Conservation (phyloP, 1,140 invertebrate genomes). For the Pseudobourletiella spinata region DNA sequence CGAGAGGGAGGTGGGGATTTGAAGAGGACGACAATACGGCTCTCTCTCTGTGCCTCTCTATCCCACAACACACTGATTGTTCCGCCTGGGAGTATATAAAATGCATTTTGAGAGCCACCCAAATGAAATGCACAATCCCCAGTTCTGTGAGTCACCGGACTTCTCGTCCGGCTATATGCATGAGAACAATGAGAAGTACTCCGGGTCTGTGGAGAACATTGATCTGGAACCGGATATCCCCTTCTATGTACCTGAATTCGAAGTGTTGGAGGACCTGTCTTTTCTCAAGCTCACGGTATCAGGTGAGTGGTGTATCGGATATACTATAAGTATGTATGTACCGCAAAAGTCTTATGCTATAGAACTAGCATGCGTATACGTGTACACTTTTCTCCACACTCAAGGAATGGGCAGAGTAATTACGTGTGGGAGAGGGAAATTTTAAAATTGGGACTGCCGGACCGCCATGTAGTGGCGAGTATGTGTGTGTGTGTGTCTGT, state of each 20-base stretch:
- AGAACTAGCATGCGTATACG: not conserved
- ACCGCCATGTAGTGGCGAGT: too few relatives aligned
- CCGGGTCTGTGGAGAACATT: not conserved
- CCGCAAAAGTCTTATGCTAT: too few relatives aligned
- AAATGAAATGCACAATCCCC: not conserved
- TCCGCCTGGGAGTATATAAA: not conserved
- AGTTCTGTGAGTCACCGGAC: conserved; percentile 10
- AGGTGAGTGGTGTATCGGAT: too few relatives aligned
- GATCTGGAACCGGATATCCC: conserved; percentile 4
- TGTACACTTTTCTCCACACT: not conserved
- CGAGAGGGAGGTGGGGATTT: not conserved
- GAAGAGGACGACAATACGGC: not conserved
- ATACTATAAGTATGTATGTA: too few relatives aligned
- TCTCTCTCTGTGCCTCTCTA: not conserved
- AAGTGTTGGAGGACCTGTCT: not conserved
- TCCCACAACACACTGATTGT: too few relatives aligned
- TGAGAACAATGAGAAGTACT: conserved; percentile 4
- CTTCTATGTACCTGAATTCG: conserved; percentile 8
- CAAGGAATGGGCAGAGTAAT: not conserved
- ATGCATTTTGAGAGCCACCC: conserved; percentile 4
- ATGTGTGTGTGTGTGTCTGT: too few relatives aligned
- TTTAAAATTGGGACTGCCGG: not conserved
- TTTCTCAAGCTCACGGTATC: conserved; percentile 1
- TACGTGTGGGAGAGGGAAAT: not conserved
- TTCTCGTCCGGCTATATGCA: conserved; percentile 2